These are phyloP conservation scores for Luffia ferchaultella DNA, from an alignment of 2,888 invertebrate species.

Conservation along the genomic window DNA sequence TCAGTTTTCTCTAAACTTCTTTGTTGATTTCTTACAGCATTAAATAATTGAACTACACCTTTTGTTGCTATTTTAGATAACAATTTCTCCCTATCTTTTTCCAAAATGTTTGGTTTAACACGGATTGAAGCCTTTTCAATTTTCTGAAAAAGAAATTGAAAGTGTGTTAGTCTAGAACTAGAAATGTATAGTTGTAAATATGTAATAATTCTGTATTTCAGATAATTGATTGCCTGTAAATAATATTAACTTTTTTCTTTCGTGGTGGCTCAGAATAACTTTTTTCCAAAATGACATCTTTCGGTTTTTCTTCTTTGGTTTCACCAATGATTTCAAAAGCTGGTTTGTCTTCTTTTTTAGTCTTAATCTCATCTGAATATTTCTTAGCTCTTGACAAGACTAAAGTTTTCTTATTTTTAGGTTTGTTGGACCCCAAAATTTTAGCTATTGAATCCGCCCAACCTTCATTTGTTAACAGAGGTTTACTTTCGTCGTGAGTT, in stretches of 20 bases:
- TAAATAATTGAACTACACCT: conserved; percentile 93
- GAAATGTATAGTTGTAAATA: not conserved
- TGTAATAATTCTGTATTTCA: not conserved
- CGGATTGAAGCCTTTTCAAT: conserved; percentile 70
- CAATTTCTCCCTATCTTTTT: conserved; percentile 79
- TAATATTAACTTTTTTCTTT: conserved; percentile 39
- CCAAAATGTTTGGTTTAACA: conserved; percentile 77
- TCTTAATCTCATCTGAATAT: conserved; percentile 59
- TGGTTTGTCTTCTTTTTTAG: conserved; percentile 47
- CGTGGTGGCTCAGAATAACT: conserved; percentile 29
- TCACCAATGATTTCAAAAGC: conserved; percentile 76
- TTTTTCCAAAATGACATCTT: conserved; percentile 33
- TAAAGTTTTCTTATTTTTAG: conserved; percentile 76
- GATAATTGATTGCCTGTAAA: not conserved
- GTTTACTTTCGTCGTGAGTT: conserved; percentile 15
- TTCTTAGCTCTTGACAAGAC: conserved; percentile 85
- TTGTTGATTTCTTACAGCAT: conserved; percentile 88
- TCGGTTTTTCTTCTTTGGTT: conserved; percentile 42
- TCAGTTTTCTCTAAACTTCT: conserved; percentile 74
- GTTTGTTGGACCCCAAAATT: conserved; percentile 77
- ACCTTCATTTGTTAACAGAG: conserved; percentile 66
- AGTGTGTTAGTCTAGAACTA: too few relatives aligned
- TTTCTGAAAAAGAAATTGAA: conserved; percentile 45
- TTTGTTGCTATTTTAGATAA: conserved; percentile 87
- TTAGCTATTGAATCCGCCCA: conserved; percentile 88